Conservation (phyloP, 2,888 invertebrate genomes). For the Dolomedes plantarius region DNA sequence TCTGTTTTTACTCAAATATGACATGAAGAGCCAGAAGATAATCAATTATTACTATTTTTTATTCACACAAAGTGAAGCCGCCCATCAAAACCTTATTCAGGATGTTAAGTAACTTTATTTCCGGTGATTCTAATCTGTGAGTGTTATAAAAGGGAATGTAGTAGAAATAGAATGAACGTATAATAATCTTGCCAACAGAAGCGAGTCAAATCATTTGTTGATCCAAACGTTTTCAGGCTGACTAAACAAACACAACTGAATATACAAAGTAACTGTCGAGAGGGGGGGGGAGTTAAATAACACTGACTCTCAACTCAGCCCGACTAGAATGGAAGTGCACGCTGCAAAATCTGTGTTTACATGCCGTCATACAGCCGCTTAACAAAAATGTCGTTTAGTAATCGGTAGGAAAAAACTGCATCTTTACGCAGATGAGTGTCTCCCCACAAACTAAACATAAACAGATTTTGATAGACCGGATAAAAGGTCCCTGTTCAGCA, state of each 20-base stretch:
- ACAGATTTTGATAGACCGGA: slow-evolving; percentile 37
- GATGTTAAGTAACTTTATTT: no score
- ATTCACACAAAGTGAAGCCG: no score
- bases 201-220: not conserved
- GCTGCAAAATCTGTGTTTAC: slow-evolving; percentile 19
- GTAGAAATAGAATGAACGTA: no score
- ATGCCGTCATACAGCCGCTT: not conserved
- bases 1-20: no score
- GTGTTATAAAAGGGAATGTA: no score
- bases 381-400: slow-evolving; percentile 17
- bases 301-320: not conserved
- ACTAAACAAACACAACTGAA: not conserved
- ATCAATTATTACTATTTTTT: no score
- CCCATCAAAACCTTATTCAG: no score
- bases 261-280: not conserved
- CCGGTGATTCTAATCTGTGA: no score
- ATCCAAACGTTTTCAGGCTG: not conserved
- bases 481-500: slow-evolving; percentile 38
- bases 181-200: no score
- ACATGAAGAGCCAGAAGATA: no score
- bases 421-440: not conserved
- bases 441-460: slow-evolving; percentile 17
- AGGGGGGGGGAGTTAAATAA: no score
- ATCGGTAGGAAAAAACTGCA: not conserved
- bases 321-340: not conserved